These are phyloP conservation scores for Garra rufa DNA, from an alignment of 2,113 vertebrate genomes.

Conservation along the genomic window DNA sequence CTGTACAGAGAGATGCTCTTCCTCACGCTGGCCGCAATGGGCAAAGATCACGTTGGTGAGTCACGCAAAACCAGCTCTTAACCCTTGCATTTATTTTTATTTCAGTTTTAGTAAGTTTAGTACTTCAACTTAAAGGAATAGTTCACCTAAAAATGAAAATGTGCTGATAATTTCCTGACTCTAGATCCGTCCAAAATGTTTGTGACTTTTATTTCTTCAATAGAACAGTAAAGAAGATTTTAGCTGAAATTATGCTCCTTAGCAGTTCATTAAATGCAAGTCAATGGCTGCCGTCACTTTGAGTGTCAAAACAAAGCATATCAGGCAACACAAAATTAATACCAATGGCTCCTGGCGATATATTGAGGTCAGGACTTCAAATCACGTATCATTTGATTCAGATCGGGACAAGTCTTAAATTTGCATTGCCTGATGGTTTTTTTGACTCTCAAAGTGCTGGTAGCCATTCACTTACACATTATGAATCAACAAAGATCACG, in stretches of 20 bases:
- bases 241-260: background rate
- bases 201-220: background rate
- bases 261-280: background rate
- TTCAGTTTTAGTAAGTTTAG: background rate
- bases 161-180: no score
- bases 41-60: conserved; percentile 87
- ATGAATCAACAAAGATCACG: background rate
- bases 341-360: no score
- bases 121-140: background rate
- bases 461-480: background rate
- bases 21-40: conserved; percentile 89
- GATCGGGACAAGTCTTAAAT: no score
- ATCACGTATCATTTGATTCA: no score
- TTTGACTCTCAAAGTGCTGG: background rate
- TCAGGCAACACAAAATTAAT: background rate
- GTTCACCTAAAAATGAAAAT: background rate
- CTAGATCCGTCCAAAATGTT: background rate
- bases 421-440: no score
- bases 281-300: background rate
- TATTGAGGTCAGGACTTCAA: no score
- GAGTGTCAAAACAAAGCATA: background rate
- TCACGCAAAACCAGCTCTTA: background rate
- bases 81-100: background rate
- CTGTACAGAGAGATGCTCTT: conserved; percentile 92
- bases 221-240: background rate